Percentiles rank a stretch among this genome's conserved stretches.
Evolutionary conservation across 2,888 invertebrate genomes (phyloP).

Genomic region (Odontomyia ornata): DNA sequence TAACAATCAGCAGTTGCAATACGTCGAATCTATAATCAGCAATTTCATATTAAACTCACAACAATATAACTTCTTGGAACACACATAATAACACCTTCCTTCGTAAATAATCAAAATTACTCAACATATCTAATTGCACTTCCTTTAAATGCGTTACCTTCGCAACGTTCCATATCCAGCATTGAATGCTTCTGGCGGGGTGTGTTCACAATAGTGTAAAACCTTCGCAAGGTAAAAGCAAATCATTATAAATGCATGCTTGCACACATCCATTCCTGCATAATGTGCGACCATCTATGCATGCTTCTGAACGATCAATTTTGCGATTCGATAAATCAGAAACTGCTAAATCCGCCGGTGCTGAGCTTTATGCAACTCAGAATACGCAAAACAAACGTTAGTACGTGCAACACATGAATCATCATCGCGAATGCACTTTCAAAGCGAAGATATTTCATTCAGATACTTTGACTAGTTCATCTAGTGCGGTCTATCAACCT

Average conservation of each 20-base stretch:
- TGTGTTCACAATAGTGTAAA: not conserved
- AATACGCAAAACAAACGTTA: not conserved
- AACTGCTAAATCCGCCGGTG: not conserved
- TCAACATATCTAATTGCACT: not conserved
- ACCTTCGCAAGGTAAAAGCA: not conserved
- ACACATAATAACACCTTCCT: not conserved
- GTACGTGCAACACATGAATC: not conserved
- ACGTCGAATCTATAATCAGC: no score
- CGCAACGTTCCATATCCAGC: not conserved
- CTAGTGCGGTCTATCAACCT: constrained; percentile 13
- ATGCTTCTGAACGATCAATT: not conserved
- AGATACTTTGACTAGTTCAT: not conserved
- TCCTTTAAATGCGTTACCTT: not conserved
- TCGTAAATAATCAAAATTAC: not conserved
- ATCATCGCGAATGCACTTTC: not conserved
- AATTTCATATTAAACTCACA: no score
- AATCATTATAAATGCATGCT: not conserved
- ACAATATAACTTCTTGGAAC: no score
- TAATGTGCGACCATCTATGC: not conserved
- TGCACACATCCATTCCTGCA: not conserved
- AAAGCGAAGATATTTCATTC: not conserved
- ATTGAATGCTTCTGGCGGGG: not conserved
- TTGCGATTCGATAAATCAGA: constrained; percentile 14
- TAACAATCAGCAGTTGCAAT: no score
- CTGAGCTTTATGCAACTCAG: not conserved